Evolutionary conservation across 2,888 invertebrate genomes (phyloP), one percentile per base, ranked within the genome.

Genomic region (Agrochola lychnidis): DNA sequence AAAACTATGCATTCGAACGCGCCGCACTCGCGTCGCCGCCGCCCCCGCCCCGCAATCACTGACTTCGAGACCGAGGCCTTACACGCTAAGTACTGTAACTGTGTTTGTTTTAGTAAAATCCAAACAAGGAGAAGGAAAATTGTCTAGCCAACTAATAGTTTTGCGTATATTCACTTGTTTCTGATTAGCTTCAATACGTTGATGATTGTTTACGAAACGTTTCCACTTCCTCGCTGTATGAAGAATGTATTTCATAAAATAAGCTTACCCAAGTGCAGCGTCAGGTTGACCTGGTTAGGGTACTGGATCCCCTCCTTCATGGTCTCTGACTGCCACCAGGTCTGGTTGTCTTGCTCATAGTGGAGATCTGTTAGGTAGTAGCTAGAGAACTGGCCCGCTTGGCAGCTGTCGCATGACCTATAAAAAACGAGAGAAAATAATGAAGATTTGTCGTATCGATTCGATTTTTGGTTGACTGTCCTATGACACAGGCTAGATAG

Each of bases 241-340:
- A 36, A 10, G 51, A 0, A n/a, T n/a, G 10, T 56, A 12, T 25
- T 19, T n/a, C 1, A n/a, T n/a, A 75, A 45, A 70, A 51, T 12
- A 0, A n/a, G 5, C 79, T 97, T 92, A 99, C 99, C 98, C 83
- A 99, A 97, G 91, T 98, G 97, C 51, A 99, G 96, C 0, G 99
- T 99, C 82, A 99, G 97, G 94, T 99, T 99, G 88, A 99, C 99
- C 94, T 98, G 98, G 90, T 98, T 98, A 0, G 99, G 99, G 93
- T 98, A 98, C 93, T 99, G 99, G 75, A 99, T 98, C 45, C 98
- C 98, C 91, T 99, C 99, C 90, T 97, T 97, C 99, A 99, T 99
- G 4, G 99, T 99, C 93, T 99, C 99, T 0, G 99, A 99, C 93
- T 99, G 99, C 99, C 99, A 99, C 99, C 99, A 99, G 0, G 99